Evolutionary conservation across 2,797 vertebrate genomes (phyloP), one percentile per base, ranked within the genome.

Genomic region (Leuciscus waleckii): DNA sequence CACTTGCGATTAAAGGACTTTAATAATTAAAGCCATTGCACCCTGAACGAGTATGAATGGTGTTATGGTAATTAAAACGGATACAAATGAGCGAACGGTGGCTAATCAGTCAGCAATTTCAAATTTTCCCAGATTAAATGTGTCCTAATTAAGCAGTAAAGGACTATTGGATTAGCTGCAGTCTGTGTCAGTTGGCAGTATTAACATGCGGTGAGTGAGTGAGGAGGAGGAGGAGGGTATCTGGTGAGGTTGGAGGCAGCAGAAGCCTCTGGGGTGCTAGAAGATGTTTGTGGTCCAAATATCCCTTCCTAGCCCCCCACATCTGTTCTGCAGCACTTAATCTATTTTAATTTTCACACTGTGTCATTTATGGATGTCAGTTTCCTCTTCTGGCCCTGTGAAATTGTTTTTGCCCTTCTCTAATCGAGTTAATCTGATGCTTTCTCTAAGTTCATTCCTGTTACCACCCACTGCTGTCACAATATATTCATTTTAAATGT

Each of bases 101-200:
- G 67, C 82, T 88, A 87, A 87, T 89, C 83, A 74, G 83, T 82
- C 58, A 26, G 81, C 81, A 84, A 86, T 88, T 81, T 74, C 76
- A 81, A 70, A 89, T 88, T 87, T 81, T 68, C 86, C 39, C 51
- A 83, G 88, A 89, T 86, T 85, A 88, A 88, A 87, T 49, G 74
- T 88, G 83, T 71, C 76, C 81, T 86, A 87, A 88, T 90, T 87
- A 88, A 83, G 77, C 70, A 71, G 82, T 84, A 79, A 87, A 83
- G 39, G 81, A 56, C 29, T 86, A 80, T 86, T 75, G 87, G 89
- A 89, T 90, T 89, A 89, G 86, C 49, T 74, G n/a, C 19, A 54
- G 67, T 79, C 65, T 43, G 37, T 32, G n/a, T 83, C 46, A 73
- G 78, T 76, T 67, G 61, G 68, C 80, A 79, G 73, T 88, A 84